Base-by-base conservation (phyloP, 2,888 invertebrate genomes). In the Philaethria dido region DNA sequence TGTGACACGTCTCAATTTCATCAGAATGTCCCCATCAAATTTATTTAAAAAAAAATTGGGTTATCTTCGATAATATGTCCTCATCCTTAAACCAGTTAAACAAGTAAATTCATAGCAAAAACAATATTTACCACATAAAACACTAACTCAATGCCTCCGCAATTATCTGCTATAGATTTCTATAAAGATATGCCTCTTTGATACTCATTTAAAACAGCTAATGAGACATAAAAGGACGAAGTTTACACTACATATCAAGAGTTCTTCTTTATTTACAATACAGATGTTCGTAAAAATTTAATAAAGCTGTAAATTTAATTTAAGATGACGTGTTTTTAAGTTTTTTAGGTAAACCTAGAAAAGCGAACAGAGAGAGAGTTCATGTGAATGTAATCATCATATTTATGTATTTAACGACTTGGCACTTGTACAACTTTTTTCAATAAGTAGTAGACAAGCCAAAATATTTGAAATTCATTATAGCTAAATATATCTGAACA, bases 211-310 rank as follows among this genome's bases (percentile, higher is more conserved):
- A 44, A 62, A 61, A 48, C 64, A 64, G n/a, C 39, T 64, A 67
- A 67, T 61, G 67, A 36, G 42, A 52, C 57, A 20, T 57, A 62
- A 57, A 67, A 67, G 64, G 67, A 69, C 50, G 20, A 42, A 14
- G n/a, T 66, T 69, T 69, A 67, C 69, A 67, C 69, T 69, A 48
- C 50, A 67, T 69, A 64, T 64, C 61, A 62, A 64, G 61, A 16
- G 33, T 60, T 60, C 14, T 18, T 59, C 11, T 64, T 59, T 6
- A 64, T 39, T 29, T 36, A 33, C 42, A 42, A 47, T 60, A 64
- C 64, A 14, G 20, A 8, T 44, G 48, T 59, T 64, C 29, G n/a
- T 59, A 33, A 11, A 59, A 20, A 3, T 42, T 18, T 59, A 64
- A 64, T 64, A 57, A 42, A 64, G 64, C 39, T n/a, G 50, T 59